Conservation (phyloP, 2,888 invertebrate species). For the Chloroclysta siterata region DNA sequence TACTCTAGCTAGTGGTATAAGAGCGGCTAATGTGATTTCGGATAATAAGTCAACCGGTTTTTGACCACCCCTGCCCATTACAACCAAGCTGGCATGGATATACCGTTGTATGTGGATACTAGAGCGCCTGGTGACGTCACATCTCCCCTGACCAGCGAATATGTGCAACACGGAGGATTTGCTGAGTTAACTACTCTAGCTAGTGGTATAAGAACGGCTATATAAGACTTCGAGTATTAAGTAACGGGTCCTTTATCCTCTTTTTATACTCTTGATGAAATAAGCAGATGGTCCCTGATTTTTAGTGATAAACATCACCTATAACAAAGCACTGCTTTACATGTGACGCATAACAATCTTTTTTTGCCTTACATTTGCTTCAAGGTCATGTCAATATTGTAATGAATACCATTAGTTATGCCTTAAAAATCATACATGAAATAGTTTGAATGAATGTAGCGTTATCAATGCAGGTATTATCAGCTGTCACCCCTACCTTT, state of each 20-base stretch:
- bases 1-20: not conserved
- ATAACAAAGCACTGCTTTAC: too few relatives aligned
- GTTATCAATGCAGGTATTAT: conserved; percentile 21
- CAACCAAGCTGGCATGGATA: conserved; percentile 65
- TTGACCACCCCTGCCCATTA: conserved; percentile 67
- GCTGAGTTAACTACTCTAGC: conserved; percentile 54
- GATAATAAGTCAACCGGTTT: conserved; percentile 56
- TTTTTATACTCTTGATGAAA: too few relatives aligned
- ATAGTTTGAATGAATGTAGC: conserved; percentile 19
- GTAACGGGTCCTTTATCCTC: too few relatives aligned
- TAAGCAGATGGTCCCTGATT: too few relatives aligned
- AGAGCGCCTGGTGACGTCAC: conserved; percentile 68
- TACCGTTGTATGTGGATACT: conserved; percentile 90
- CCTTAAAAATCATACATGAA: conserved; percentile 8
- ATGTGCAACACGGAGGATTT: conserved; percentile 69
- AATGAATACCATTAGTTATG: not conserved
- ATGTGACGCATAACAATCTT: too few relatives aligned
- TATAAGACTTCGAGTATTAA: too few relatives aligned
- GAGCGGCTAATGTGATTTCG: conserved; percentile 80
- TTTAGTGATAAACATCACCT: too few relatives aligned
- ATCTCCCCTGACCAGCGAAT: conserved; percentile 75
- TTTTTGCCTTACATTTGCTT: not conserved
- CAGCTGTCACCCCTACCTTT: conserved; percentile 30
- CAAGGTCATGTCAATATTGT: not conserved
- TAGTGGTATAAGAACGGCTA: not conserved